Percentiles rank a stretch among this genome's conserved stretches.
These are phyloP conservation scores for Ctenochaetus hawaiiensis DNA, from an alignment of 2,797 vertebrate genomes.

Conservation along the genomic window DNA sequence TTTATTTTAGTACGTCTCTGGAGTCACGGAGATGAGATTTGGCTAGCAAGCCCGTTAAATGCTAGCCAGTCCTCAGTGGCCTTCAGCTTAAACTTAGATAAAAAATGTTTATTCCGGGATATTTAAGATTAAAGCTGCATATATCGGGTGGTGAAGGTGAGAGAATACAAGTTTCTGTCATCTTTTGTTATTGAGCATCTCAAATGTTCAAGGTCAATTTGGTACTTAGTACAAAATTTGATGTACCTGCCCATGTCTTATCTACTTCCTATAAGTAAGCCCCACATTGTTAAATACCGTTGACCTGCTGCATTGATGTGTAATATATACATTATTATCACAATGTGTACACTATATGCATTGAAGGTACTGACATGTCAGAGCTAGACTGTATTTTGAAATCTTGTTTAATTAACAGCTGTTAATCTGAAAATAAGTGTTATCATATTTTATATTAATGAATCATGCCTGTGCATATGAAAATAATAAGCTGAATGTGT, in stretches of 20 bases:
- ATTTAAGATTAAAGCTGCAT: not conserved
- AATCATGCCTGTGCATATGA: not conserved
- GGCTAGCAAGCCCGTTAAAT: slow-evolving; percentile 58
- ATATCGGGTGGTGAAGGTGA: slow-evolving; percentile 6
- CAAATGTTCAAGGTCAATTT: slow-evolving; percentile 75
- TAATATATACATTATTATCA: not conserved
- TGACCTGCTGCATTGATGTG: not conserved
- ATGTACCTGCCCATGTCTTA: not conserved
- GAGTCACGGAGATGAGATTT: slow-evolving; percentile 30
- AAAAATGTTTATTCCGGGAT: not conserved
- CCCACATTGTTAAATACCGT: not conserved
- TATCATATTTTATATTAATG: not conserved
- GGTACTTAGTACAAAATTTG: slow-evolving; percentile 6
- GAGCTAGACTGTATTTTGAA: not conserved
- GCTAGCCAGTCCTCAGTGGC: slow-evolving; percentile 63
- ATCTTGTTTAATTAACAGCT: not conserved
- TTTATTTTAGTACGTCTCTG: slow-evolving; percentile 17
- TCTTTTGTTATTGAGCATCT: slow-evolving; percentile 18
- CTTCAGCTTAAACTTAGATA: slow-evolving; percentile 34
- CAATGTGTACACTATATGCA: not conserved
- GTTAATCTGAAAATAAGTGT: not conserved
- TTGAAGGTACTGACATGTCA: not conserved
- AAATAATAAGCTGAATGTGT: not conserved
- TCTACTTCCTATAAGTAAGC: not conserved
- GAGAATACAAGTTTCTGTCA: slow-evolving; percentile 38